Percentiles rank a stretch among this genome's conserved stretches.
These are phyloP conservation scores for Orussus abietinus DNA, from an alignment of 1,140 invertebrate genomes.

Conservation along the genomic window DNA sequence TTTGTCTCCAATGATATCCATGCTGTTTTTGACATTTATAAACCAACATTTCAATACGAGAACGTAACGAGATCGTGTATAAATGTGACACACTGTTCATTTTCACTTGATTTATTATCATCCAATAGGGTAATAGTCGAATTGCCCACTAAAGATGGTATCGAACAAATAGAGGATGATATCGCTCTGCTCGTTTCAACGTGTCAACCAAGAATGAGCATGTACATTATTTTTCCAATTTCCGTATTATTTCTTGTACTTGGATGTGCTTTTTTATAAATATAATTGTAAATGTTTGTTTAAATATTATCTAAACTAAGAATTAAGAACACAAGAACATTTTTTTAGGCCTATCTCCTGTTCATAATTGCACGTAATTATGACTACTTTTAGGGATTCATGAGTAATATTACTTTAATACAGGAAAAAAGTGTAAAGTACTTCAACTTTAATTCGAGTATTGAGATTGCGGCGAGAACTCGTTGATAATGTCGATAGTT, in stretches of 20 bases:
- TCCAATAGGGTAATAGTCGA: conserved; percentile 75
- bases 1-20: conserved; percentile 73
- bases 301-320: too few species aligned
- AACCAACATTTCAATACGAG: conserved; percentile 73
- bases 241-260: conserved; percentile 69
- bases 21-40: conserved; percentile 78
- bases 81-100: conserved; percentile 71
- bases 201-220: conserved; percentile 70
- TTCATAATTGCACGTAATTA: too few species aligned
- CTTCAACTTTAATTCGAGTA: too few species aligned
- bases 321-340: too few species aligned
- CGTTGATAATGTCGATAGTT: too few species aligned
- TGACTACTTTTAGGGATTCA: too few species aligned
- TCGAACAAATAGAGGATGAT: conserved; percentile 66
- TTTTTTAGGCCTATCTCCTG: too few species aligned
- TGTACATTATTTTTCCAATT: conserved; percentile 76
- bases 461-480: too few species aligned
- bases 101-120: conserved; percentile 65
- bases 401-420: too few species aligned
- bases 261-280: conserved; percentile 66
- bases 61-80: conserved; percentile 69
- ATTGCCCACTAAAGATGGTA: conserved; percentile 73
- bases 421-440: too few species aligned
- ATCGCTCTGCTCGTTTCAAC: conserved; percentile 65
- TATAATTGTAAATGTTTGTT: too few species aligned